A percentile compares a stretch with the other conserved stretches of the same genome.
These are phyloP conservation scores for Chaetodon auriga DNA, from an alignment of 2,113 vertebrate genomes.

Conservation along the genomic window DNA sequence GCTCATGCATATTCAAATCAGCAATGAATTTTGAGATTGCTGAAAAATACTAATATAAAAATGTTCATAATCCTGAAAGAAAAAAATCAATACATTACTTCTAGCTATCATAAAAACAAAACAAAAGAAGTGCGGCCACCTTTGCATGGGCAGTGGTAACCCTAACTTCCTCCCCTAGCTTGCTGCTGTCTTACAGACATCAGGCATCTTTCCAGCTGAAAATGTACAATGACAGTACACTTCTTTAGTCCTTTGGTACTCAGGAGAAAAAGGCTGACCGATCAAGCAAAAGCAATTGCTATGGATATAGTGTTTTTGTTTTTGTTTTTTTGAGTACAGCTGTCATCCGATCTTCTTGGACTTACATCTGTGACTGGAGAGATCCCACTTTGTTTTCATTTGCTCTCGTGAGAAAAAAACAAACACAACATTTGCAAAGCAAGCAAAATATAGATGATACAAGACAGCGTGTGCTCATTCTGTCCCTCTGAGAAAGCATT, in stretches of 20 bases:
- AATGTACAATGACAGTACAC: constrained; percentile 3
- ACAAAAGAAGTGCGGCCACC: no score
- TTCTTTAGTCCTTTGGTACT: background rate
- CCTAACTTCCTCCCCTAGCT: background rate
- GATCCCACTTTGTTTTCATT: constrained; percentile 28
- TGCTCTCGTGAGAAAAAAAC: constrained; percentile 4
- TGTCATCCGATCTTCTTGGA: constrained; percentile 22
- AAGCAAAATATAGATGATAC: constrained; percentile 38
- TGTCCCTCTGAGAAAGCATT: constrained; percentile 45
- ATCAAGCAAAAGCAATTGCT: constrained; percentile 28
- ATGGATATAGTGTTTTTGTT: constrained; percentile 29
- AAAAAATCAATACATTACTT: no score
- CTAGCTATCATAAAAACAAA: no score
- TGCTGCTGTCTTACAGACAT: background rate
- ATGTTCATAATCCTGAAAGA: background rate
- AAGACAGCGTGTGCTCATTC: constrained; percentile 49
- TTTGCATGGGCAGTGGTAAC: no score
- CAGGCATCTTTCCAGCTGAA: no score
- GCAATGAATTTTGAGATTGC: background rate
- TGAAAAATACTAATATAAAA: background rate
- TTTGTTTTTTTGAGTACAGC: constrained; percentile 29
- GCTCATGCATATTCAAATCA: background rate
- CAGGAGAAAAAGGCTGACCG: background rate
- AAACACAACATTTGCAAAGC: constrained; percentile 16
- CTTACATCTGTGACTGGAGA: constrained; percentile 23